Base-by-base conservation (phyloP, 2,113 vertebrate genomes). In the Cynocephalus volans region DNA sequence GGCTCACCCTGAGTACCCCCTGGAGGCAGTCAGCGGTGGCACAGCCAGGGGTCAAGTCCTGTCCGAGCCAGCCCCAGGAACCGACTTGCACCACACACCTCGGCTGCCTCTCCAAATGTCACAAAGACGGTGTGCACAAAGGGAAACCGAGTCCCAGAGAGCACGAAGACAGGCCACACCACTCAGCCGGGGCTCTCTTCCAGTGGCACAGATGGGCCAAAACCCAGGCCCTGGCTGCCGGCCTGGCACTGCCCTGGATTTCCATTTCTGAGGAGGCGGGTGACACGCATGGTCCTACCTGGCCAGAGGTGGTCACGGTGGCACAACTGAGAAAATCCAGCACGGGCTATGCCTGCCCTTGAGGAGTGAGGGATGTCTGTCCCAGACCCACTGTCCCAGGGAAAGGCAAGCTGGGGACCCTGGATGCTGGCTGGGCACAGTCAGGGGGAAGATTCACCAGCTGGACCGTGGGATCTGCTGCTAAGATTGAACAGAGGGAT, bases 91-190 rank as follows among this genome's bases (percentile, higher is more conserved):
- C 36, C 33, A 12, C 6, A 12, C 31, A 6, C 56, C 31, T 64
- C 13, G 23, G 67, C 28, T 17, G 50, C 50, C 64, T 52, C 26
- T 80, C 50, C 58, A 36, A 14, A n/a, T 21, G 19, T 56, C 85
- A 26, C 4, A 33, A 4, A 33, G 8, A 2, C 33, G 4, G 31
- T 6, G 33, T 41, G 70, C 62, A 50, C 54, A 54, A 3, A 9
- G 31, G 73, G 56, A 62, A 73, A 50, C 15, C 1, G 31, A 13
- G 50, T 36, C 45, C 87, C 17, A 17, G 58, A 45, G 58, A 31
- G 21, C 17, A 9, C 28, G 8, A 5, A 5, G 64, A 2, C 54
- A 41, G 23, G 31, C 23, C 23, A 5, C 1, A 1, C 15, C 58
- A 15, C 28, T 26, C 17, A 4, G 23, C 58, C 18, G 26, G 36